Percentiles rank a stretch among this genome's conserved stretches.
Evolutionary conservation across 2,113 vertebrate genomes (phyloP).

Genomic region (Sinocyclocheilus maitianheensis): DNA sequence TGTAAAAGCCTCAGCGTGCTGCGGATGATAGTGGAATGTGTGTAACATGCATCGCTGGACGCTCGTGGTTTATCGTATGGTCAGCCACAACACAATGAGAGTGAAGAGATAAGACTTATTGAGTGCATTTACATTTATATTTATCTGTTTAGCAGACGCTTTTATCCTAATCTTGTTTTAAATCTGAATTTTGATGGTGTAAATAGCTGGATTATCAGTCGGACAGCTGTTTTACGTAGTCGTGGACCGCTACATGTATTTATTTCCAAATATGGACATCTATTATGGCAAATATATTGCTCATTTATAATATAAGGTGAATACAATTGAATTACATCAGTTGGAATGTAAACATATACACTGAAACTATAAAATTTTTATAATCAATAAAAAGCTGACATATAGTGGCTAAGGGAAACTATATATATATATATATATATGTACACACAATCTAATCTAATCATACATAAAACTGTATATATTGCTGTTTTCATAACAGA

Average conservation of each 20-base stretch:
- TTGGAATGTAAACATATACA: not conserved
- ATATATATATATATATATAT: too few relatives aligned
- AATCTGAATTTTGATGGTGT: not conserved
- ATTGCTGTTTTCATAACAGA: too few relatives aligned
- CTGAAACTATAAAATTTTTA: not conserved
- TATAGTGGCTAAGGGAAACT: too few relatives aligned
- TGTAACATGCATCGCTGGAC: slow-evolving; percentile 16
- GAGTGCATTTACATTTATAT: not conserved
- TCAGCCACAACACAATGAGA: slow-evolving; percentile 12
- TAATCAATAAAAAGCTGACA: not conserved
- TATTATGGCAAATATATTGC: not conserved
- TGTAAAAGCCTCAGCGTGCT: not conserved
- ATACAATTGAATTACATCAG: not conserved
- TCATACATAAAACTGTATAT: too few relatives aligned
- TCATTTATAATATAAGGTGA: not conserved
- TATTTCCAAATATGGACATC: not conserved
- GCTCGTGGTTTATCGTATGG: slow-evolving; percentile 21
- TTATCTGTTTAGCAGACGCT: not conserved
- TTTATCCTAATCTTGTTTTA: not conserved
- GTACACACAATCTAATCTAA: too few relatives aligned
- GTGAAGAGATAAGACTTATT: not conserved
- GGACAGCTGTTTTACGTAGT: not conserved
- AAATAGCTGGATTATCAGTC: not conserved
- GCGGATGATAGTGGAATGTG: slow-evolving; percentile 14
- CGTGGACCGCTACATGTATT: not conserved